Evolutionary conservation across 2,888 invertebrate genomes (phyloP), one percentile per base, ranked within the genome.

Genomic region (Synergus umbraculus): DNA sequence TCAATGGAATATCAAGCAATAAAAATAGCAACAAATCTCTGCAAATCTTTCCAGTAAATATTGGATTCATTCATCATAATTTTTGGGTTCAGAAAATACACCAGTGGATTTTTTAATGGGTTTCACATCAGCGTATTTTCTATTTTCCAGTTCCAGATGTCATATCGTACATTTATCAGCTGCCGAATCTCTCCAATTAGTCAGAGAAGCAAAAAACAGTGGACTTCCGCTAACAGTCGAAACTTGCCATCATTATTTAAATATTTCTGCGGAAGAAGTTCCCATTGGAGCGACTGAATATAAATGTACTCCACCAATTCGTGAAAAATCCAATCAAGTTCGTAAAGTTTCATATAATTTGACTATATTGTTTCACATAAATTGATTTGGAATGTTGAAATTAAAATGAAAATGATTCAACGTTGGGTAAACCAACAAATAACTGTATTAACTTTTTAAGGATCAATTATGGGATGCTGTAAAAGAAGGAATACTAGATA

Each of bases 221-320:
- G 94, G 94, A 5, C 93, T 93, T 0, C 94, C 93, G 0, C 92
- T 96, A 80, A 95, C 95, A 0, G 95, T 94, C 0, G 96, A 96
- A 91, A 96, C 96, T 1, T 96, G 96, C 88, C 95, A 95, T 85
- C 96, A 96, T 89, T 96, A 96, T 89, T 92, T 96, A 43, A 93
- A 94, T 0, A 91, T 96, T 46, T 92, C 93, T 65, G 93, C 96
- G 0, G 95, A 95, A 85, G 93, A 95, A 78, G 93, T 96, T 46
- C 95, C 95, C 5, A 93, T 93, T 54, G 94, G 93, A 4, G 94
- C 93, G 41, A 96, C 96, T 46, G 94, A 96, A 88, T 96, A 93
- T 87, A 96, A 96, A 88, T 96, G 96, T 83, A 95, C 95, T 79
- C 96, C 96, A 4, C 96, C 96, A 0, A 95, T 96, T 80, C 93